A percentile compares a stretch with the other conserved stretches of the same genome.
These are phyloP conservation scores for Nycticebus coucang DNA, from an alignment of 2,113 vertebrate genomes.

Conservation along the genomic window DNA sequence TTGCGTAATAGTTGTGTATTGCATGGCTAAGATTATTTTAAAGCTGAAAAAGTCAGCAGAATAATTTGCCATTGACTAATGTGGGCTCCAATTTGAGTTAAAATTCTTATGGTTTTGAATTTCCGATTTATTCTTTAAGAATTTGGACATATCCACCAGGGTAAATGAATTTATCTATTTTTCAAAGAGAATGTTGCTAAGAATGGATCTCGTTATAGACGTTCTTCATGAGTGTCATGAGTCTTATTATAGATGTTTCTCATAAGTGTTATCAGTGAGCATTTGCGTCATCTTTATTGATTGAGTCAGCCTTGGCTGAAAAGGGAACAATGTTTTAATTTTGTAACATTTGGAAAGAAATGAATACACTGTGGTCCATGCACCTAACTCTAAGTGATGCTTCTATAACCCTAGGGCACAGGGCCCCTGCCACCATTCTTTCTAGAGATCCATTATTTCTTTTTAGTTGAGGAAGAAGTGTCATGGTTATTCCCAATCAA, in stretches of 20 bases:
- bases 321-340: neutral
- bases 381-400: neutral
- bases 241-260: neutral
- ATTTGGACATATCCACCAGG: neutral
- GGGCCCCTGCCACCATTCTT: neutral
- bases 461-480: neutral
- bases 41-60: neutral
- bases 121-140: neutral
- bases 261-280: neutral
- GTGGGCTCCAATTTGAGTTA: neutral
- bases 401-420: neutral
- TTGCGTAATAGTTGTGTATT: neutral
- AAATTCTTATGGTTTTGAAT: slow-evolving; percentile 2
- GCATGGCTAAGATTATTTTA: neutral
- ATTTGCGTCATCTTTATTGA: neutral
- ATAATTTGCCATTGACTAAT: neutral
- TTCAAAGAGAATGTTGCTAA: neutral
- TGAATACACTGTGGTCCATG: neutral
- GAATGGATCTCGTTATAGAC: neutral
- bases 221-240: neutral
- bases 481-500: neutral
- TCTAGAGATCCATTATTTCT: neutral
- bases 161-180: neutral
- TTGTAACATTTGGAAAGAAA: neutral
- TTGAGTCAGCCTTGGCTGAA: neutral